Base-by-base conservation (phyloP, 2,113 vertebrate genomes). In the Plecturocebus donacophilus region DNA sequence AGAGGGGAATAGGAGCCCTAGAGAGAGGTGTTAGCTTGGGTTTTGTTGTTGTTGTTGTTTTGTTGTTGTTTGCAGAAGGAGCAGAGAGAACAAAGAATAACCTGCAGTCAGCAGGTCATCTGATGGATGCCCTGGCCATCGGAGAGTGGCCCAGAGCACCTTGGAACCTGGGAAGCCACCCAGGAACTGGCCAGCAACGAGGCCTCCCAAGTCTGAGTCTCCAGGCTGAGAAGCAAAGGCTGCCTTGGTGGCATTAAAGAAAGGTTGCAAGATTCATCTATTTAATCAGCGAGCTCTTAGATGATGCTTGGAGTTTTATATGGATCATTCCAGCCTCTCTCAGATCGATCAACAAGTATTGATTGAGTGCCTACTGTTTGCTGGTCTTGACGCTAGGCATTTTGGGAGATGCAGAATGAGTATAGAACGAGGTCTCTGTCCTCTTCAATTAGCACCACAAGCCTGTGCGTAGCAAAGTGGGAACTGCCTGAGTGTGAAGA, bases 281-380 rank as follows among this genome's bases (percentile, higher is more conserved):
- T 88, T 97, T 96, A 95, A 97, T 97, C 97, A 97, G 91, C 17
- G 0, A 90, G 92, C 95, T 98, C 96, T 95, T 95, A 47, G 94
- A 89, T 97, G 97, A 94, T 82, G 90, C 77, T 49, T 71, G 66
- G 91, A 88, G 96, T 97, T 97, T 98, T 94, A 95, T 97, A 95
- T 85, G 71, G 87, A 97, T 98, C 95, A 90, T 94, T 97, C 96
- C 91, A 92, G 76, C 84, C 94, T 95, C 92, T 87, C 95, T 95
- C 52, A 35, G 91, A 98, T 98, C 90, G 90, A 98, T 96, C 97
- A 96, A 68, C 95, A 58, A 71, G 85, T 98, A 98, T 98, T 98
- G 98, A 98, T 93, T 97, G 96, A 96, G 97, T 97, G 90, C 96
- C 96, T 97, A 96, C 98, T 97, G 94, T 97, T 98, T 97, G 97